phyloP scores from a whole-genome alignment of 2,888 invertebrate species.

The Drosophila birchii region DNA sequence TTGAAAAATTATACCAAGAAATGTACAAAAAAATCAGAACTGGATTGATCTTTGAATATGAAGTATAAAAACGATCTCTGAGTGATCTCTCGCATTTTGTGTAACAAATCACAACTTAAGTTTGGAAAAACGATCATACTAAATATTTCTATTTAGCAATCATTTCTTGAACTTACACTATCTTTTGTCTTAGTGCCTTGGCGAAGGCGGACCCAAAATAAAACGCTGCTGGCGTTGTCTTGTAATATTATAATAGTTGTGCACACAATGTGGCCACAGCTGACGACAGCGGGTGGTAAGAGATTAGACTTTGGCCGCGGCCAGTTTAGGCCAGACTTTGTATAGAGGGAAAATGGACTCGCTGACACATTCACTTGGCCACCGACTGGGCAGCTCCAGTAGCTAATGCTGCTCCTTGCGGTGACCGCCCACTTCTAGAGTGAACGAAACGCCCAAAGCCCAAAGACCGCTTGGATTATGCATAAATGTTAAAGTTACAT shows the following conservation, averaged over 20 bases:
- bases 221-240: conserved; percentile 21
- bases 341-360: conserved; percentile 28
- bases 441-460: conserved; percentile 50
- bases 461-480: conserved; percentile 30
- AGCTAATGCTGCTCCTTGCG: conserved; percentile 57
- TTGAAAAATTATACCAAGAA: neutral
- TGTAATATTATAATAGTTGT: conserved; percentile 49
- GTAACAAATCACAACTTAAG: neutral
- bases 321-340: conserved; percentile 23
- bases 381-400: conserved; percentile 33
- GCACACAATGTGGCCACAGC: conserved; percentile 42
- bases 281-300: conserved; percentile 56
- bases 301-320: conserved; percentile 57
- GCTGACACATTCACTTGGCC: conserved; percentile 76
- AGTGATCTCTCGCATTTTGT: neutral
- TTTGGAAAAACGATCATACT: neutral
- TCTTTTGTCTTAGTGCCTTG: neutral
- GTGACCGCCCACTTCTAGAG: conserved; percentile 69
- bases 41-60: neutral
- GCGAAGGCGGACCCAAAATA: conserved; percentile 14
- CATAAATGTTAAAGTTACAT: conserved; percentile 61
- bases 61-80: neutral
- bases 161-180: too few relatives aligned
- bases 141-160: neutral
- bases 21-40: neutral